Percentiles rank a stretch among this genome's conserved stretches.
Evolutionary conservation across 2,888 invertebrate genomes (phyloP).

Genomic region (Ommatoiulus sabulosus): DNA sequence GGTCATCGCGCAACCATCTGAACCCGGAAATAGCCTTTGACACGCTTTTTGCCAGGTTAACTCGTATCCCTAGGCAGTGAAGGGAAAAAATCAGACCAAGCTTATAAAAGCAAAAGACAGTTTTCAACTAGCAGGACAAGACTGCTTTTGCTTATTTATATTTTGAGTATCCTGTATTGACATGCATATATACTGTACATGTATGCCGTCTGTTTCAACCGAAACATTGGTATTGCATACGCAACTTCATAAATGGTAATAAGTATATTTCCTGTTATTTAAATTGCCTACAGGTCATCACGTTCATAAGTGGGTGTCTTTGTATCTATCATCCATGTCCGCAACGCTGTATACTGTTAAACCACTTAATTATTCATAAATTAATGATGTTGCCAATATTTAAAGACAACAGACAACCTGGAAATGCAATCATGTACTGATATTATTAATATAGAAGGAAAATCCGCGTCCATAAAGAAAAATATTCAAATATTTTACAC

Average conservation of each 20-base stretch:
- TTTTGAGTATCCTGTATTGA: not conserved
- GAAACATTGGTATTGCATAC: not conserved
- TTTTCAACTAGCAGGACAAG: not conserved
- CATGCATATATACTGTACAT: not conserved
- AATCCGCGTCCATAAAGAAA: no score
- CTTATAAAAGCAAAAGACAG: constrained; percentile 2
- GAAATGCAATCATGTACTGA: not conserved
- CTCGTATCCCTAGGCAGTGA: not conserved
- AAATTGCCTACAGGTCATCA: not conserved
- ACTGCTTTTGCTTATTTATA: not conserved
- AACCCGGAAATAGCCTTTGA: constrained; percentile 40
- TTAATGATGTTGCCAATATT: not conserved
- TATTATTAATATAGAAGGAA: no score
- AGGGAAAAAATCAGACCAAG: not conserved
- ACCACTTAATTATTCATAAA: not conserved
- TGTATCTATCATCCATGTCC: not conserved
- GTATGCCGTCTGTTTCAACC: not conserved
- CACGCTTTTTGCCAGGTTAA: constrained; percentile 31
- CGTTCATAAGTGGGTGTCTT: not conserved
- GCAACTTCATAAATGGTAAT: not conserved
- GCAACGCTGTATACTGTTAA: not conserved
- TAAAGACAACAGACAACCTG: not conserved
- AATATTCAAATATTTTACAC: no score
- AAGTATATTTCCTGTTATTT: constrained; percentile 18
- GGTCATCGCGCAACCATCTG: not conserved